These are phyloP conservation scores for Bathynomus jamesi DNA, from an alignment of 1,140 invertebrate species.

Conservation along the genomic window DNA sequence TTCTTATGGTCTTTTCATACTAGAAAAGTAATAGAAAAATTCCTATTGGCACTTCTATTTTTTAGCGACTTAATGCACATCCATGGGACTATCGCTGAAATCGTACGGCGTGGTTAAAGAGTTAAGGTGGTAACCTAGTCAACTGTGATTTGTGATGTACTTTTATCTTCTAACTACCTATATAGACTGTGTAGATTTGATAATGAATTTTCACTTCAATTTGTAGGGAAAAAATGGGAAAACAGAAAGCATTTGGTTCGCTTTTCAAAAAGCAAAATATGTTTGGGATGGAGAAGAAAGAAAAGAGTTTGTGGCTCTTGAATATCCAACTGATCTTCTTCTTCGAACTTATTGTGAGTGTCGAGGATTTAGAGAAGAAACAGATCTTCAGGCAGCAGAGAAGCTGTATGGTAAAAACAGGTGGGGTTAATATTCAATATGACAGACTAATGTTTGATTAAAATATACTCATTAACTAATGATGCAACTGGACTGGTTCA, in stretches of 20 bases:
- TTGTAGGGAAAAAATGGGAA: neutral
- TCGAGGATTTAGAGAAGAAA: slow-evolving; percentile 78
- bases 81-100: too few relatives aligned
- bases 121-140: too few relatives aligned
- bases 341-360: slow-evolving; percentile 70
- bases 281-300: slow-evolving; percentile 71
- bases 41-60: too few relatives aligned
- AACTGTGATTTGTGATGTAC: too few relatives aligned
- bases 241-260: slow-evolving; percentile 60
- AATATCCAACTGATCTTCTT: slow-evolving; percentile 68
- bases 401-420: slow-evolving; percentile 81
- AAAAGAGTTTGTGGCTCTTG: slow-evolving; percentile 66
- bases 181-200: too few relatives aligned
- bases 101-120: too few relatives aligned
- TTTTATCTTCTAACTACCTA: too few relatives aligned
- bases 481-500: too few relatives aligned
- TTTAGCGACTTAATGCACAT: too few relatives aligned
- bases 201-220: neutral
- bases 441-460: neutral
- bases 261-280: slow-evolving; percentile 96
- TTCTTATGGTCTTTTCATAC: too few relatives aligned
- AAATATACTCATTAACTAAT: too few relatives aligned
- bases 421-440: slow-evolving; percentile 53
- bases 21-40: too few relatives aligned
- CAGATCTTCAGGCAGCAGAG: slow-evolving; percentile 62